These are phyloP conservation scores for Poecilobothrus nobilitatus DNA, from an alignment of 2,888 invertebrate species.

Conservation along the genomic window DNA sequence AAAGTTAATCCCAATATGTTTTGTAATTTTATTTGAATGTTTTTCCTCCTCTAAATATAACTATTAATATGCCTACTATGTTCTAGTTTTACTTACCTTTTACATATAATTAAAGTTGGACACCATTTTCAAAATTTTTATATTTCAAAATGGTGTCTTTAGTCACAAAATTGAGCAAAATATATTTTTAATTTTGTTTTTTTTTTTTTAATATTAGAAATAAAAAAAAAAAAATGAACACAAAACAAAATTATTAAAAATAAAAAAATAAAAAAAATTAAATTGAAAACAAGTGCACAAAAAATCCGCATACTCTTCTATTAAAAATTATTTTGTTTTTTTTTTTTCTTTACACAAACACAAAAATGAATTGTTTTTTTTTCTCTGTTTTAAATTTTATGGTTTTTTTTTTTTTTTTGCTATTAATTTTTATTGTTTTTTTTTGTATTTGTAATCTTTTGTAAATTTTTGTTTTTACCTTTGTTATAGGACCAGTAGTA, in stretches of 20 bases:
- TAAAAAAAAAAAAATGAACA: neutral
- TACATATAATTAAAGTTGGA: neutral
- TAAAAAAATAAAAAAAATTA: neutral
- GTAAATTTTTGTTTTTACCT: constrained; percentile 55
- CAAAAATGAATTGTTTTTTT: neutral
- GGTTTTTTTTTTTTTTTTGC: neutral
- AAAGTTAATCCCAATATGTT: neutral
- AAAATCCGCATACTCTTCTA: too few species aligned
- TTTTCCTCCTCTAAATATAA: neutral
- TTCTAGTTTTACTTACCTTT: neutral
- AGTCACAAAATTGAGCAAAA: neutral
- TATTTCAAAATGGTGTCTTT: neutral
- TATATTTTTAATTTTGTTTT: neutral
- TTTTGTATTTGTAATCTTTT: too few species aligned
- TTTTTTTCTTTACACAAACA: neutral
- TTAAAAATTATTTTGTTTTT: too few species aligned
- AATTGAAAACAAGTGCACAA: too few species aligned
- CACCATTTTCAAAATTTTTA: neutral
- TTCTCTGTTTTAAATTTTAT: too few species aligned
- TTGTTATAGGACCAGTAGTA: constrained; percentile 83
- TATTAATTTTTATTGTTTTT: neutral
- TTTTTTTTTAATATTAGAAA: neutral
- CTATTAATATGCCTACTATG: neutral
- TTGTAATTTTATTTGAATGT: neutral
- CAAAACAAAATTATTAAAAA: neutral